Conservation (phyloP, 2,113 vertebrate species). For the Saguinus midas region DNA sequence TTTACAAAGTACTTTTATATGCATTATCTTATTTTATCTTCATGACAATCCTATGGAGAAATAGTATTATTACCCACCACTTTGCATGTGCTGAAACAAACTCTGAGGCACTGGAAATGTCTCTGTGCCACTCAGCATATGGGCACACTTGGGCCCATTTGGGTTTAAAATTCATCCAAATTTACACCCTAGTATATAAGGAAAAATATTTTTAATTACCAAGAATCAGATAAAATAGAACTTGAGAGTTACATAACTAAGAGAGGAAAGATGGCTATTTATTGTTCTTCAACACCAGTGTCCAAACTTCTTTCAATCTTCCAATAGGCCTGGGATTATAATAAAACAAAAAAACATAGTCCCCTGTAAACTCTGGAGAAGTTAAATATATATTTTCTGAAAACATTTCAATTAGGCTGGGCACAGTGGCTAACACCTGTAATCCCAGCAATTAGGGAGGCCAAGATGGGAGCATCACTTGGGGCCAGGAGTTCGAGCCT, state of each 20-base stretch:
- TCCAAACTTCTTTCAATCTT: not conserved
- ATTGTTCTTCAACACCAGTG: not conserved
- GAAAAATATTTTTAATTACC: not conserved
- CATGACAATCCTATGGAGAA: not conserved
- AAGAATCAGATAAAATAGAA: not conserved
- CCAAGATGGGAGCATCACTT: no score
- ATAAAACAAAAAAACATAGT: not conserved
- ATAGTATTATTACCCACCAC: not conserved
- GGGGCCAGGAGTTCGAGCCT: no score
- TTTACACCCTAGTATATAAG: not conserved
- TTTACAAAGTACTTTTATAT: not conserved
- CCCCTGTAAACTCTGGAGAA: not conserved
- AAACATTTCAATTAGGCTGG: not conserved
- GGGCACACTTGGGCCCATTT: not conserved
- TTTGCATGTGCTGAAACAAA: not conserved
- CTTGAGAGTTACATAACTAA: not conserved
- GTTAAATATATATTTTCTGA: not conserved
- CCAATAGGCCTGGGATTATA: not conserved
- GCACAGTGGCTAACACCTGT: no score
- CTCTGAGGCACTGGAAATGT: not conserved
- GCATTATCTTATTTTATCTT: not conserved
- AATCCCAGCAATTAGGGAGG: no score
- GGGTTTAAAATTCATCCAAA: not conserved
- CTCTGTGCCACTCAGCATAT: not conserved
- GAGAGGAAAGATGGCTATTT: not conserved